phyloP scores from a whole-genome alignment of 2,113 vertebrate genomes.

The Passerina amoena region DNA sequence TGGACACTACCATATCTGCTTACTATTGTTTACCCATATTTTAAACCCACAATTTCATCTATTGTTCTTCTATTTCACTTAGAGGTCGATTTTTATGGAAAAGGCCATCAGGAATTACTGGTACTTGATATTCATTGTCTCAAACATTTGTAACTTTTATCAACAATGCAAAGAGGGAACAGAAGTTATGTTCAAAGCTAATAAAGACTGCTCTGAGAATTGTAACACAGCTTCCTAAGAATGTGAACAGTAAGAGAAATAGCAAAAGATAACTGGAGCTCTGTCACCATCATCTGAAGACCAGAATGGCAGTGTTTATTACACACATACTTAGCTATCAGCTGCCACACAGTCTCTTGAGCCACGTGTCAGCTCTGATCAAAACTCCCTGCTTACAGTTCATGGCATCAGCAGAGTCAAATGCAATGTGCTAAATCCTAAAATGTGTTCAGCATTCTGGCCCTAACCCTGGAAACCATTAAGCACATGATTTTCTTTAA shows the following conservation, averaged over 20 bases:
- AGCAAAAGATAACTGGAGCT: not conserved
- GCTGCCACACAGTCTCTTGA: not conserved
- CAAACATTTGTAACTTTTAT: not conserved
- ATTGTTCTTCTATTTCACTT: not conserved
- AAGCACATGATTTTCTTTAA: not conserved
- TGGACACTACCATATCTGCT: not conserved
- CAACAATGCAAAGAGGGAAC: not conserved
- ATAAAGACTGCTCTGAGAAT: not conserved
- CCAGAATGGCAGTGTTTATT: not conserved
- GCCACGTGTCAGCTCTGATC: not conserved
- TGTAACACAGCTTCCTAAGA: not conserved
- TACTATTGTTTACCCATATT: not conserved
- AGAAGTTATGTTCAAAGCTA: not conserved
- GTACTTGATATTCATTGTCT: not conserved
- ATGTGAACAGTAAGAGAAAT: not conserved
- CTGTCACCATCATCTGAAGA: not conserved
- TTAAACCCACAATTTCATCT: not conserved
- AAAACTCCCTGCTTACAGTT: slow-evolving; percentile 19
- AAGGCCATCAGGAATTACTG: not conserved
- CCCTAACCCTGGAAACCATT: not conserved
- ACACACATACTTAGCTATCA: not conserved
- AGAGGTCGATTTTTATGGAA: not conserved
- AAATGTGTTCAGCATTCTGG: slow-evolving; percentile 5
- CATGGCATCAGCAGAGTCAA: not conserved
- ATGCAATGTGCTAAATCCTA: not conserved